Base-by-base conservation (phyloP, 2,888 invertebrate species). In the Neoaliturus tenellus region DNA sequence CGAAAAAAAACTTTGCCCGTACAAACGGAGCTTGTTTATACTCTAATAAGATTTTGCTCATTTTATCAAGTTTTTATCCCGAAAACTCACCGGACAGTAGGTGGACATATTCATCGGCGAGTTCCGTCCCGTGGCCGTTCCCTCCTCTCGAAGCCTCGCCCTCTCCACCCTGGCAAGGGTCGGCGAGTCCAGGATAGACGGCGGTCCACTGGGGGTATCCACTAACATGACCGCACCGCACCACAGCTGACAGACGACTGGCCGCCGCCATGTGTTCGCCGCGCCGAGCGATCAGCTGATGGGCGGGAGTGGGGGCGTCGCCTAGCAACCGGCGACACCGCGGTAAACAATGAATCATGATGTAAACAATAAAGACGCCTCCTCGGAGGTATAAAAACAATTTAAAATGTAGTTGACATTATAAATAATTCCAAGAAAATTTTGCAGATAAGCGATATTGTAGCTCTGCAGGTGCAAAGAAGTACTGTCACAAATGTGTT, bases 121-220 rank as follows among this genome's bases (percentile, higher is more conserved):
- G 67, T 51, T 81, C 48, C 84, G 81, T n/a, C 81, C 81, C 23
- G 80, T 80, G 48, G 83, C 73, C 25, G 85, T 81, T 85, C 90
- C 92, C 87, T 92, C 93, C 87, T 93, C 91, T 84, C 93, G 90
- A 86, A 93, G 89, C 87, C 93, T 91, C 67, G 93, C 93, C 88
- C 93, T 91, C 89, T 93, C 93, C 84, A 93, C 93, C 87, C 93
- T 91, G 85, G 93, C 93, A 88, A 93, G 90, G 86, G 93, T 93
- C 86, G 93, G 93, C 85, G 93, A 93, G 89, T 93, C 93, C 88
- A 93, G 90, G 87, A 93, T 92, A 82, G 92, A 92, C 85, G 92
- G 91, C 10, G 92, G 85, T 78, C 73, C 84, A 62, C 83, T 83
- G 71, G 75, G 41, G 12, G 84, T 41, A 44, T 84, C 84, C 80